A percentile compares a stretch with the other conserved stretches of the same genome.
Conservation (phyloP, 2,888 invertebrate genomes). For the Thymelicus acteon region DNA sequence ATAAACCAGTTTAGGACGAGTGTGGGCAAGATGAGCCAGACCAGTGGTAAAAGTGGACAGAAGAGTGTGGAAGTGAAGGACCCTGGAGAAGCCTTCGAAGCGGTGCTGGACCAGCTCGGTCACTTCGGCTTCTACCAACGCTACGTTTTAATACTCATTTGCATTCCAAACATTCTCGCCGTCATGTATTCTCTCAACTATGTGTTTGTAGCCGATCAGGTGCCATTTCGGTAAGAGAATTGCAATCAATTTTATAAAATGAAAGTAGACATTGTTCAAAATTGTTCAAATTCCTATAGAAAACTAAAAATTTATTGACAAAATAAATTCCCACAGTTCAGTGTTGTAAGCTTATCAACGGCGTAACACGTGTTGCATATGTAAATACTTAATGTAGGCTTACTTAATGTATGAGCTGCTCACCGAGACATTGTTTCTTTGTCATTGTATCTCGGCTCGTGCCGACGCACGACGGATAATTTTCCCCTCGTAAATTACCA, state of each 20-base stretch:
- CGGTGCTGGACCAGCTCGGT: constrained; percentile 67
- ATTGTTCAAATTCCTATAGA: not conserved
- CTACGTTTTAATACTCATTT: constrained; percentile 65
- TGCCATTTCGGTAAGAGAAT: constrained; percentile 79
- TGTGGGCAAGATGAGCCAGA: constrained; percentile 5
- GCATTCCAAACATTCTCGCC: constrained; percentile 79
- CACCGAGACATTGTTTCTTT: not conserved
- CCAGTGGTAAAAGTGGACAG: not conserved
- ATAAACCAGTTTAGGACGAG: constrained; percentile 11
- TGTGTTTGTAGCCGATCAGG: constrained; percentile 83
- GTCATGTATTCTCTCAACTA: constrained; percentile 83
- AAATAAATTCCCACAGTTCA: not conserved
- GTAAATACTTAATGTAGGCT: not conserved
- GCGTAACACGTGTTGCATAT: not conserved
- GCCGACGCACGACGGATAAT: not conserved
- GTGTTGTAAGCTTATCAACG: not conserved
- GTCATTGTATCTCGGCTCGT: not conserved
- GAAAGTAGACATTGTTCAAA: not conserved
- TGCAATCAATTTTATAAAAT: not conserved
- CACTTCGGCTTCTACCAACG: constrained; percentile 75
- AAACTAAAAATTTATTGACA: not conserved
- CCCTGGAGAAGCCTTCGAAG: constrained; percentile 59
- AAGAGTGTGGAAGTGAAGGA: constrained; percentile 13
- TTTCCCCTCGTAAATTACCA: not conserved
- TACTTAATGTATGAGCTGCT: no score